Conservation (phyloP, 2,797 vertebrate genomes). For the Petrocephalus sullivani region DNA sequence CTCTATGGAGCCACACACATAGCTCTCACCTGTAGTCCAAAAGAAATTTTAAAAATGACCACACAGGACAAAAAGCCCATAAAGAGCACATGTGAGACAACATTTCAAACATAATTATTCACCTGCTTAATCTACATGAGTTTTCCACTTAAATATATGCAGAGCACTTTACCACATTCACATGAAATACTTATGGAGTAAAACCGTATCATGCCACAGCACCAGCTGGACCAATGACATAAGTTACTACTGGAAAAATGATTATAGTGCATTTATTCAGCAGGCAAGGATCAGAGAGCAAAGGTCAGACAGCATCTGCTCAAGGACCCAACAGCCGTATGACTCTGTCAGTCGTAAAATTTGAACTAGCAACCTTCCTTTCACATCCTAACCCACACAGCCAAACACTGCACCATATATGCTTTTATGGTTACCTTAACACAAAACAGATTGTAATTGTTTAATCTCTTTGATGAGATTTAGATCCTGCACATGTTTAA, state of each 20-base stretch:
- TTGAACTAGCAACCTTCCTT: not conserved
- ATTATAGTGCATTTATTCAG: not conserved
- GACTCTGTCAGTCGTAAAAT: not conserved
- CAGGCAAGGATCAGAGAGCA: not conserved
- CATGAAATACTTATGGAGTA: not conserved
- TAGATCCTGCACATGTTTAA: not conserved
- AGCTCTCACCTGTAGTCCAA: slow-evolving; percentile 75
- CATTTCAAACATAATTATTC: not conserved
- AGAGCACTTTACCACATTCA: not conserved
- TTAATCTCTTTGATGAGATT: not conserved
- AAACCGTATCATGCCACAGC: not conserved
- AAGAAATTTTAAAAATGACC: not conserved
- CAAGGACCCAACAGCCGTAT: not conserved
- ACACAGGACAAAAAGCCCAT: not conserved
- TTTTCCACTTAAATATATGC: not conserved
- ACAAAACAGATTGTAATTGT: not conserved
- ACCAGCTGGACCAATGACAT: not conserved
- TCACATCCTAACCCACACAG: not conserved
- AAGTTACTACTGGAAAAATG: not conserved
- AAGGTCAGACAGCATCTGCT: not conserved
- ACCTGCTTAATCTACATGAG: not conserved
- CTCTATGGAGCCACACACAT: slow-evolving; percentile 90
- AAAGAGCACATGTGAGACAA: not conserved
- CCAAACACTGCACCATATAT: not conserved
- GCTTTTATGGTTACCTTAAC: not conserved